Base-by-base conservation (phyloP, 2,888 invertebrate species). In the Rhagium mordax region DNA sequence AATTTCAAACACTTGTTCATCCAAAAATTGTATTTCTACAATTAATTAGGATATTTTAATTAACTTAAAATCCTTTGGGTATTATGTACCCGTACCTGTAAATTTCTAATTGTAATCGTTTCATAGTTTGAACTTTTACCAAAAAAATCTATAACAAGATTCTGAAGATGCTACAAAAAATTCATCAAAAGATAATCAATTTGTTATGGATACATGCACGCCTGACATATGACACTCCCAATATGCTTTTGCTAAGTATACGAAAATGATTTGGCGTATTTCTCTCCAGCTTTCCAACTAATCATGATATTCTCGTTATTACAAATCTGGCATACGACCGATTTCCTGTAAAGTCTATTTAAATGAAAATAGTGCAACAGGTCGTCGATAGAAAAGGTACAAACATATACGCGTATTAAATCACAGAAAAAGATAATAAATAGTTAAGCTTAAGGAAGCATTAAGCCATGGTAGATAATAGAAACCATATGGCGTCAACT, bases 221-320 rank as follows among this genome's bases (percentile, higher is more conserved):
- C 18, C 5, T 55, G 33, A 53, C 53, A 66, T 24, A 53, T 66
- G 53, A 27, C 48, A 33, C 27, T 13, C 48, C 29, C 49, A 16
- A 49, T 51, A 16, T 10, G 7, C n/a, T 21, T 47, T 20, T 21
- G 47, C 10, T 66, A 66, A 66, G 33, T 29, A 66, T 66, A 33
- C 20, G 15, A 53, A 48, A 18, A 66, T 66, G 66, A 66, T 51
- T 66, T 66, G 15, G 66, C 66, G 24, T 49, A 49, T 64, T 64
- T 64, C 10, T 20, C 5, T 33, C n/a, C n/a, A n/a, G n/a, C n/a
- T 61, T 7, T 27, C 6, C 10, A 13, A 29, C 6, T 16, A 16
- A 18, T 16, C 33, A n/a, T 15, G 0, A 16, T 59, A 1, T 6
- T 21, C 49, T 21, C 64, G 15, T 27, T 51, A 64, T 1, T n/a